These are phyloP conservation scores for Gallinago nigripennis DNA, from an alignment of 2,797 vertebrate species.

Conservation along the genomic window DNA sequence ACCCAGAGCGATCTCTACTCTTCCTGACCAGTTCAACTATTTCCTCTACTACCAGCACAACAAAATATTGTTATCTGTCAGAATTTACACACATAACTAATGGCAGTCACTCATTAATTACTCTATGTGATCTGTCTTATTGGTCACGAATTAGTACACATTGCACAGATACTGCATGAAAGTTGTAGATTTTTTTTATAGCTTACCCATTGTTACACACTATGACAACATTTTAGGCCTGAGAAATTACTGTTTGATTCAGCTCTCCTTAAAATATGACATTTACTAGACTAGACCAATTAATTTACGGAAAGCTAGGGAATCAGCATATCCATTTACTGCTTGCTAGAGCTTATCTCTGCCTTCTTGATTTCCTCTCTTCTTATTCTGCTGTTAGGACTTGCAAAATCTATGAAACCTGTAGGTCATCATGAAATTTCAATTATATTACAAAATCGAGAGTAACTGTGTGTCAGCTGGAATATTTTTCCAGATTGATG, in stretches of 20 bases:
- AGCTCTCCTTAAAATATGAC: not conserved
- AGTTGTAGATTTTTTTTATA: fast-evolving
- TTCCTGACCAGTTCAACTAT: not conserved
- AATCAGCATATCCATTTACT: not conserved
- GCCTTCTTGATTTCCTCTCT: not conserved
- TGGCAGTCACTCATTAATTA: not conserved
- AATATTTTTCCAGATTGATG: not conserved
- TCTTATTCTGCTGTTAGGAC: not conserved
- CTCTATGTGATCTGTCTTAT: not conserved
- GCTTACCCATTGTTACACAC: not conserved
- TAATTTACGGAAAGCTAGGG: not conserved
- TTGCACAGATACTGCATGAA: not conserved
- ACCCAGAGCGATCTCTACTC: not conserved
- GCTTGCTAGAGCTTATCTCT: not conserved
- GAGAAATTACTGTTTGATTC: not conserved
- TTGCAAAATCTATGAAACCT: slow-evolving; percentile 20
- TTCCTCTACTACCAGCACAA: not conserved
- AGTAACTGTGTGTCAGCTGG: not conserved
- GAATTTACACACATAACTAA: not conserved
- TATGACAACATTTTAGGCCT: not conserved
- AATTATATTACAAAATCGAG: not conserved
- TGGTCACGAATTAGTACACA: not conserved
- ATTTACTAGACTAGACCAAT: not conserved
- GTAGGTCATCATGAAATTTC: slow-evolving; percentile 24
- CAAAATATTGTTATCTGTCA: not conserved